These are phyloP conservation scores for Sisyra terminalis DNA, from an alignment of 2,888 invertebrate species.

Conservation along the genomic window DNA sequence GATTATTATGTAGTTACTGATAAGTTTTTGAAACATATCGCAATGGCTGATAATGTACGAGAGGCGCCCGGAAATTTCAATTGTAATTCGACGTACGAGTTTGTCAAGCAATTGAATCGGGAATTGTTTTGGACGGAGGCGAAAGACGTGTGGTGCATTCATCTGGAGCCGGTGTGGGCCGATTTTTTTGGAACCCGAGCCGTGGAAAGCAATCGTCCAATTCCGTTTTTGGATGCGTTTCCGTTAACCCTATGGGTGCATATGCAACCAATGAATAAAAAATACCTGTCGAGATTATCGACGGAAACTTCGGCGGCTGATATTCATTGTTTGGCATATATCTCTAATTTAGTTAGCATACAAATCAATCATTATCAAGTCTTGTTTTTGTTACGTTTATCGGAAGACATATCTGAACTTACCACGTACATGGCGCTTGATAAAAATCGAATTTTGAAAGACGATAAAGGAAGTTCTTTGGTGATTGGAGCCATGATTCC, in stretches of 20 bases:
- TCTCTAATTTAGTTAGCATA: constrained; percentile 68
- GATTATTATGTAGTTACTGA: constrained; percentile 68
- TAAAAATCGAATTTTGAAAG: constrained; percentile 49
- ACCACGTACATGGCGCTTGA: constrained; percentile 65
- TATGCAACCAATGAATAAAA: constrained; percentile 19
- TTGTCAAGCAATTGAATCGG: constrained; percentile 18
- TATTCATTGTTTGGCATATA: constrained; percentile 65
- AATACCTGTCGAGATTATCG: neutral
- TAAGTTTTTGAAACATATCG: constrained; percentile 58
- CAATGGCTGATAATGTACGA: constrained; percentile 30
- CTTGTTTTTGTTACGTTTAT: constrained; percentile 68
- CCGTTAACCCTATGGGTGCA: constrained; percentile 77
- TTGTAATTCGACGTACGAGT: constrained; percentile 2
- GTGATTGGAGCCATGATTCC: constrained; percentile 66
- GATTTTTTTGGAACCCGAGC: constrained; percentile 79
- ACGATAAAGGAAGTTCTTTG: constrained; percentile 35
- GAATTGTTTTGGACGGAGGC: constrained; percentile 60
- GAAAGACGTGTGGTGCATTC: constrained; percentile 77
- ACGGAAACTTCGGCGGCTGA: constrained; percentile 33
- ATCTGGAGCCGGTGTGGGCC: constrained; percentile 82
- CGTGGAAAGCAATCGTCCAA: constrained; percentile 50
- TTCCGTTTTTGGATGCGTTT: constrained; percentile 71
- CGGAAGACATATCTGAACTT: constrained; percentile 67
- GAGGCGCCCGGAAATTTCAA: constrained; percentile 17
- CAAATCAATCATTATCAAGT: constrained; percentile 91